A percentile compares a stretch with the other conserved stretches of the same genome.
Evolutionary conservation across 2,888 invertebrate species (phyloP).

Genomic region (Euzetes globulus): DNA sequence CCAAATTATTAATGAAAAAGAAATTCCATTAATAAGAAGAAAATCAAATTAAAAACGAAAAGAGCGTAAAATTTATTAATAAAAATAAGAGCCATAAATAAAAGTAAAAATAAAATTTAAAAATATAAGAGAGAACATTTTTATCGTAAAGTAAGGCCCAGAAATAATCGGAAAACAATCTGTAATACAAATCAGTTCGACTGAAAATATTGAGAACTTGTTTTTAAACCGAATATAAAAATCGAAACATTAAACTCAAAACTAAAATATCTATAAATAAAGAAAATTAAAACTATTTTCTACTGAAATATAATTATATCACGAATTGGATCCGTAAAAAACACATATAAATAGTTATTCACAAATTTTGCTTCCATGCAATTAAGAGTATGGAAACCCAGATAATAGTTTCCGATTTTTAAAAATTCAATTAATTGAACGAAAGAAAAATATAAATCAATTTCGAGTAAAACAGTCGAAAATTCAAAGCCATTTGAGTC

Average conservation of each 20-base stretch:
- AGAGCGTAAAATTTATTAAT: neutral
- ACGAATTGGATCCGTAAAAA: no score
- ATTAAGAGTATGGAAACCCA: no score
- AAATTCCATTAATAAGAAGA: neutral
- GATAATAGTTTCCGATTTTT: no score
- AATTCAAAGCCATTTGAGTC: no score
- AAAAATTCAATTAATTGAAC: no score
- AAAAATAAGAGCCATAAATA: neutral
- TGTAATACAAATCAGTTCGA: neutral
- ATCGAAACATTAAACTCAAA: neutral
- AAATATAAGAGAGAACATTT: neutral
- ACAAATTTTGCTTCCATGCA: no score
- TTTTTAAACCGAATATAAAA: neutral
- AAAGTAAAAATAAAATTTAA: neutral
- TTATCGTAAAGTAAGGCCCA: neutral
- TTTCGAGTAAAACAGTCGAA: no score
- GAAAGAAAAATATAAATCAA: no score
- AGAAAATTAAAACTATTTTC: neutral
- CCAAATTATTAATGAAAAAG: neutral
- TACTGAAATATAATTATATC: no score
- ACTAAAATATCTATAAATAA: neutral
- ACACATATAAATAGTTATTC: no score
- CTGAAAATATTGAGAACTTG: neutral
- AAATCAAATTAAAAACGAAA: neutral
- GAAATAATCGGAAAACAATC: neutral